Evolutionary conservation across 2,797 vertebrate species (phyloP), one percentile per base, ranked within the genome.

Genomic region (Nothura maculosa): DNA sequence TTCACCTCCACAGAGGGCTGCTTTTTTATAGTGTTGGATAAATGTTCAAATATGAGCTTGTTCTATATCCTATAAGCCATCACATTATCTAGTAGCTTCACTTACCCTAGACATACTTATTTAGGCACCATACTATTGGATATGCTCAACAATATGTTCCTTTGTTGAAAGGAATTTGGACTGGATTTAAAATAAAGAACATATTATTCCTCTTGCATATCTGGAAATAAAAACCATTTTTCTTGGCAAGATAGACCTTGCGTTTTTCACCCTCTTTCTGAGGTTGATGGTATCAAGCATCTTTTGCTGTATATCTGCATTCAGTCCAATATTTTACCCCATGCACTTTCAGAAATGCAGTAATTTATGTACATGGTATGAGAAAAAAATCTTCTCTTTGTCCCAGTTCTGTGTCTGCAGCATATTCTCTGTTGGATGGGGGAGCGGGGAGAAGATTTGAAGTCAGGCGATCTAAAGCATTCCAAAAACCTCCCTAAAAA

Each of bases 141-240:
- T 63, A 67, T 1, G 0, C 24, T 48, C 20, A 50, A 43, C 4
- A 55, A n/a, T 42, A 67, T 5, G 7, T 54, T 2, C 0, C 32
- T 74, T 30, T 25, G 57, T 52, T 83, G 66, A 85, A 85, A 87
- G 48, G 43, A 80, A 87, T 75, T 81, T 68, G 70, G 45, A 84
- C 32, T 36, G 28, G 8, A 17, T 76, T 81, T 58, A 11, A 45
- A 21, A 76, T 38, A 69, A 92, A 72, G 74, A 66, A 64, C 19
- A 45, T 69, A 30, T 32, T 77, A 60, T 9, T 16, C 22, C 66
- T 63, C 34, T 27, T 50, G 42, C 22, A 92, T 47, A 52, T 57
- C 47, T 80, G 52, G 61, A 96, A 87, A 85, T 27, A 58, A 3
- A 62, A 94, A 64, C 19, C 32, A 7, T 62, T 87, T 68, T 64